phyloP scores from a whole-genome alignment of 1,140 invertebrate genomes.

The Heliothis subflexa region DNA sequence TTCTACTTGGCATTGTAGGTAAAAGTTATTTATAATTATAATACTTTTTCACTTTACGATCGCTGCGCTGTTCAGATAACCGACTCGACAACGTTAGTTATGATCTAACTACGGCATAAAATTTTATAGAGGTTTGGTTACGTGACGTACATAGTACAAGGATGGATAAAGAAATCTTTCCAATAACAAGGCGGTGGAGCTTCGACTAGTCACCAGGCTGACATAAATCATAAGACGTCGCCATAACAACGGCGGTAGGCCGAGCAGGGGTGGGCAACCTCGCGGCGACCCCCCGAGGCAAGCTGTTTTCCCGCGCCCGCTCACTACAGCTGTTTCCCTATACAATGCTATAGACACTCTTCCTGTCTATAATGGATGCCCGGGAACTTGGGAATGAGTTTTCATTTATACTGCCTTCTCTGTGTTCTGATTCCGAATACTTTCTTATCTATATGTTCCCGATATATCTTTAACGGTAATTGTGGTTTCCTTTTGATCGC shows the following conservation, averaged over 20 bases:
- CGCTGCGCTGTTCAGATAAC: slow-evolving; percentile 25
- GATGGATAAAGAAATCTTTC: slow-evolving; percentile 45
- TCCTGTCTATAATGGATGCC: slow-evolving; percentile 66
- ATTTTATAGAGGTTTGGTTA: slow-evolving; percentile 30
- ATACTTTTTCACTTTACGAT: slow-evolving; percentile 30
- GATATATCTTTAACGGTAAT: slow-evolving; percentile 20
- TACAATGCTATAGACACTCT: slow-evolving; percentile 63
- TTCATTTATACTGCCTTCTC: slow-evolving; percentile 60
- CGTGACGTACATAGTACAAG: slow-evolving; percentile 19
- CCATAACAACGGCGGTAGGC: slow-evolving; percentile 67
- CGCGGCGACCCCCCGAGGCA: slow-evolving; percentile 51
- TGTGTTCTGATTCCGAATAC: slow-evolving; percentile 52
- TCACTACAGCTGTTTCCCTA: slow-evolving; percentile 69
- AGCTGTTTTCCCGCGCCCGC: slow-evolving; percentile 69
- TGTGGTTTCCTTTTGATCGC: slow-evolving; percentile 19
- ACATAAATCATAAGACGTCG: slow-evolving; percentile 72
- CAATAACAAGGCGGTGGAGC: slow-evolving; percentile 48
- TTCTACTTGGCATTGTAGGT: slow-evolving; percentile 8
- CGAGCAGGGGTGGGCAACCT: slow-evolving; percentile 62
- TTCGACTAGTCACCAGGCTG: slow-evolving; percentile 63
- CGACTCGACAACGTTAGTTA: slow-evolving; percentile 21
- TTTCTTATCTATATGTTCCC: slow-evolving; percentile 32
- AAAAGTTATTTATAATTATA: not conserved
- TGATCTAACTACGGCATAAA: slow-evolving; percentile 35
- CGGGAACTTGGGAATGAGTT: slow-evolving; percentile 56